These are phyloP conservation scores for Drosophila buzzatii DNA, from an alignment of 2,888 invertebrate genomes.

Conservation along the genomic window DNA sequence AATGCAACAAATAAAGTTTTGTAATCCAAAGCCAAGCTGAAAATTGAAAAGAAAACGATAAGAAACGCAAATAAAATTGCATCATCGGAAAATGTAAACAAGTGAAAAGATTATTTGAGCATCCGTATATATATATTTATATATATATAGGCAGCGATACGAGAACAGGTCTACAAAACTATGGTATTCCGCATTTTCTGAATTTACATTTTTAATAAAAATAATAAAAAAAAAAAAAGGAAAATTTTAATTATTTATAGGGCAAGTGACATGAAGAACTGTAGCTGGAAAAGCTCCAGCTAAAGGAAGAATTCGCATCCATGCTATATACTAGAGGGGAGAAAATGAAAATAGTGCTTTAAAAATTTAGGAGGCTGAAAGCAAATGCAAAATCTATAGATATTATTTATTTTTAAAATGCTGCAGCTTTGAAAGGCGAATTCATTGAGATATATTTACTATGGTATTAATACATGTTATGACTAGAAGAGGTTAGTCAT, in stretches of 20 bases:
- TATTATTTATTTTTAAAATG: too few relatives aligned
- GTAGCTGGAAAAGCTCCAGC: too few relatives aligned
- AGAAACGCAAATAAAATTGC: constrained; percentile 27
- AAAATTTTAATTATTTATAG: background rate
- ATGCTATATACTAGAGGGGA: background rate
- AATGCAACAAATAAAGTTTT: constrained; percentile 38
- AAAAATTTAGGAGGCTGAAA: too few relatives aligned
- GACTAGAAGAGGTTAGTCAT: background rate
- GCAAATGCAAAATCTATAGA: too few relatives aligned
- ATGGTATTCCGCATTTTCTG: constrained; percentile 81
- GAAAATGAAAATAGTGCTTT: too few relatives aligned
- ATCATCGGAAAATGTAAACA: constrained; percentile 45
- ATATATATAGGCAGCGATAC: constrained; percentile 18
- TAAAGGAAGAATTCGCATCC: background rate
- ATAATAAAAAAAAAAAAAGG: constrained; percentile 44
- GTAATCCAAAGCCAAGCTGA: constrained; percentile 42
- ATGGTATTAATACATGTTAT: background rate
- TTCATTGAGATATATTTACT: too few relatives aligned
- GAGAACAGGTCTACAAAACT: constrained; percentile 56
- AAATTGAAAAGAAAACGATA: constrained; percentile 14
- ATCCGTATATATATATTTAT: constrained; percentile 21
- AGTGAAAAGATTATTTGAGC: constrained; percentile 40
- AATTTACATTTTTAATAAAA: constrained; percentile 81
- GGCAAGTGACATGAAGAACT: background rate
- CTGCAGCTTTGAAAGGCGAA: too few relatives aligned